Evolutionary conservation across 2,888 invertebrate species (phyloP).

Genomic region (Caradrina clavipalpis): DNA sequence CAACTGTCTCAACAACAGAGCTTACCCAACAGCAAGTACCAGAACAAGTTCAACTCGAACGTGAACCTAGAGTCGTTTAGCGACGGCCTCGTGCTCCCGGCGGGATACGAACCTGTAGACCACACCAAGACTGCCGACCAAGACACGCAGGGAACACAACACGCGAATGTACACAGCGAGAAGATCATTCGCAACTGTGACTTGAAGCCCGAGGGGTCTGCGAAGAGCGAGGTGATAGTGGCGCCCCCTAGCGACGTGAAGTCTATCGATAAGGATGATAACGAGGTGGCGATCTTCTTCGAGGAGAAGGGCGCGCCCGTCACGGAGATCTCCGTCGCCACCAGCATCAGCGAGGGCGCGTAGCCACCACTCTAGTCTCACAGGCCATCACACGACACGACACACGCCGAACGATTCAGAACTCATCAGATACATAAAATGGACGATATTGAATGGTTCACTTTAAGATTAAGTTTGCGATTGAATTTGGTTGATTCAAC

Average conservation of each 20-base stretch:
- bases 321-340: constrained; percentile 87
- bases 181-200: constrained; percentile 82
- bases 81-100: constrained; percentile 82
- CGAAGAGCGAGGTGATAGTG: constrained; percentile 83
- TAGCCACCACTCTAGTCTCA: constrained; percentile 75
- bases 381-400: constrained; percentile 53
- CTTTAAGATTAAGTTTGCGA: too few species aligned
- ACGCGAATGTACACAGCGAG: constrained; percentile 67
- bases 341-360: constrained; percentile 84
- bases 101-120: constrained; percentile 85
- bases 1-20: constrained; percentile 46
- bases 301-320: constrained; percentile 78
- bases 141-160: constrained; percentile 74
- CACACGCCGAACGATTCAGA: too few species aligned
- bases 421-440: too few species aligned
- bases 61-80: constrained; percentile 65
- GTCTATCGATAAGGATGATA: constrained; percentile 87
- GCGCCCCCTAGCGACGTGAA: constrained; percentile 76
- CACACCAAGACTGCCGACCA: constrained; percentile 76
- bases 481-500: neutral
- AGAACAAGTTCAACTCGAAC: constrained; percentile 50
- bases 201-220: constrained; percentile 83
- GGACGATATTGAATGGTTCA: too few species aligned
- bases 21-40: constrained; percentile 42
- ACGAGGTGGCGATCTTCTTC: constrained; percentile 92